Percentiles rank a stretch among this genome's conserved stretches.
phyloP scores from a whole-genome alignment of 2,113 vertebrate species.

The Vidua macroura region DNA sequence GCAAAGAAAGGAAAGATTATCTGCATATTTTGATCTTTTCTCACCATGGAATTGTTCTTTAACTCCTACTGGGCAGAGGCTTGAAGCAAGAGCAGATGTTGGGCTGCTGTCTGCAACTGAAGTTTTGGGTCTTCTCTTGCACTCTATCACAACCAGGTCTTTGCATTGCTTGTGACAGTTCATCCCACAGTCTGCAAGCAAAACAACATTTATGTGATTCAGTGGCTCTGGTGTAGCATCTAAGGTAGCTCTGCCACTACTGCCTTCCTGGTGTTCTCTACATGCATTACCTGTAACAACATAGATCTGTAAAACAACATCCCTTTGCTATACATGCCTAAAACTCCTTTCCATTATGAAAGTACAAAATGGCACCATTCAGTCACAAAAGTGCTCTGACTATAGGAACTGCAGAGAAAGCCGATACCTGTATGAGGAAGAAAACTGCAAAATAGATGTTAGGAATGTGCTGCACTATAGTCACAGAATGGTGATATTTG shows the following conservation, averaged over 20 bases:
- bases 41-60: slow-evolving; percentile 77
- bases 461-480: neutral
- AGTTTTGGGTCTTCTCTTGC: slow-evolving; percentile 88
- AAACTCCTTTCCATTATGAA: neutral
- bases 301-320: neutral
- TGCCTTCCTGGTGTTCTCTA: neutral
- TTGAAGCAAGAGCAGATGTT: slow-evolving; percentile 72
- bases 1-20: neutral
- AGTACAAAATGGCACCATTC: neutral
- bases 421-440: neutral
- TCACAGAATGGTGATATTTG: neutral
- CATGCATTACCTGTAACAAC: neutral
- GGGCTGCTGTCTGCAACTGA: slow-evolving; percentile 77
- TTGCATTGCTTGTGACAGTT: slow-evolving; percentile 96
- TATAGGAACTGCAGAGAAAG: neutral
- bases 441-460: neutral
- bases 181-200: slow-evolving; percentile 90
- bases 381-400: neutral
- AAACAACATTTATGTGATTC: neutral
- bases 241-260: neutral
- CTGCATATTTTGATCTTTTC: neutral
- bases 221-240: neutral
- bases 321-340: neutral
- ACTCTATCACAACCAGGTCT: slow-evolving; percentile 95
- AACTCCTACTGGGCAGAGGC: slow-evolving; percentile 73